phyloP scores from a whole-genome alignment of 1,140 invertebrate genomes.

The Calephelis nemesis region DNA sequence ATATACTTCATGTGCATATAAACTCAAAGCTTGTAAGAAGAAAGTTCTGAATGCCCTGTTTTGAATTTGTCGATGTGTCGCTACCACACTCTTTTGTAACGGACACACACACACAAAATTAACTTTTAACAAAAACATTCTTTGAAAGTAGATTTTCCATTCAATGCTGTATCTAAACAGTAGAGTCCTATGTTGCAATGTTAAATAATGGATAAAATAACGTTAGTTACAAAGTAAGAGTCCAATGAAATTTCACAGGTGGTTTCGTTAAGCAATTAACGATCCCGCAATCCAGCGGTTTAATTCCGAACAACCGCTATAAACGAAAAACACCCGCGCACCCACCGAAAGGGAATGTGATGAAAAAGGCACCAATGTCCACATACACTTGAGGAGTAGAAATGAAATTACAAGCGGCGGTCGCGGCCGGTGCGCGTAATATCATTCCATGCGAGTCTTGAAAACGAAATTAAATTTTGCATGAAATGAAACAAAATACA shows the following conservation, averaged over 20 bases:
- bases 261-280: conserved; percentile 73
- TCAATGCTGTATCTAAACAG: conserved; percentile 3
- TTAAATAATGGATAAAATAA: conserved; percentile 45
- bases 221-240: conserved; percentile 52
- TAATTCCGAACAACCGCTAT: conserved; percentile 68
- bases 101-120: too few species aligned
- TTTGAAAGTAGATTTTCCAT: too few species aligned
- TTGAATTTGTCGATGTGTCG: too few species aligned
- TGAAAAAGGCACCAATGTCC: conserved; percentile 73
- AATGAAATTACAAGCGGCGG: conserved; percentile 70
- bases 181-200: conserved; percentile 30
- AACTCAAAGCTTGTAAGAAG: too few species aligned
- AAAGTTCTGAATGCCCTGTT: too few species aligned
- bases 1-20: too few species aligned
- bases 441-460: conserved; percentile 77
- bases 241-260: conserved; percentile 65
- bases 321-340: conserved; percentile 65
- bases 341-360: conserved; percentile 73
- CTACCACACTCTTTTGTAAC: too few species aligned
- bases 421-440: conserved; percentile 65
- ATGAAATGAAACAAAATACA: conserved; percentile 78
- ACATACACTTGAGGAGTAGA: conserved; percentile 72
- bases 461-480: conserved; percentile 79
- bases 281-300: conserved; percentile 65
- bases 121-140: too few species aligned